These are phyloP conservation scores for Smutsia temminckii DNA, from an alignment of 2,797 vertebrate genomes.

Conservation along the genomic window DNA sequence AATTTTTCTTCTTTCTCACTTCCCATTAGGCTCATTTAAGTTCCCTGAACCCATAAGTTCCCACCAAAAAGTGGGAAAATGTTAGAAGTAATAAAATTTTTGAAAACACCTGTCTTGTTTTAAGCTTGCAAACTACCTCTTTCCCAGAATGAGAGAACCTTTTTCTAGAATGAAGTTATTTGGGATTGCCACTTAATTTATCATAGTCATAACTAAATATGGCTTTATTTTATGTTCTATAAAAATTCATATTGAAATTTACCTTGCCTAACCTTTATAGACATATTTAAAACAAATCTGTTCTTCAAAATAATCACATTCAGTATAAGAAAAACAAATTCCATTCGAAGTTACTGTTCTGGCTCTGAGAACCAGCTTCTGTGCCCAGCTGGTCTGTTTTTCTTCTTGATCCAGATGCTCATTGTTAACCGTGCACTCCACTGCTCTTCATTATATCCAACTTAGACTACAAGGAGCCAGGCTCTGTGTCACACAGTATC, in stretches of 20 bases:
- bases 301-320: conserved; percentile 30
- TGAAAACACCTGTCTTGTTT: background rate
- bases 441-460: background rate
- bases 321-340: background rate
- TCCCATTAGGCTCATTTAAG: background rate
- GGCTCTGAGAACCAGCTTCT: background rate
- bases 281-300: background rate
- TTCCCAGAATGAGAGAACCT: background rate
- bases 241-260: conserved; percentile 26
- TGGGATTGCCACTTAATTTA: background rate
- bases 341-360: background rate
- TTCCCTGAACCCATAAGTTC: background rate
- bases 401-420: background rate
- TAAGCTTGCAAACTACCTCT: background rate
- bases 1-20: background rate
- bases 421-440: background rate
- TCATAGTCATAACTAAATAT: background rate
- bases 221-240: background rate
- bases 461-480: background rate
- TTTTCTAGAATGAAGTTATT: conserved; percentile 3
- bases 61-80: background rate
- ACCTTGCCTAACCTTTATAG: background rate
- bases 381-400: background rate
- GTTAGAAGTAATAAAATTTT: conserved; percentile 14
- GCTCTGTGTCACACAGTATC: background rate